Percentiles rank a stretch among this genome's conserved stretches.
These are phyloP conservation scores for Panthera leo DNA, from an alignment of 2,113 vertebrate genomes.

Conservation along the genomic window DNA sequence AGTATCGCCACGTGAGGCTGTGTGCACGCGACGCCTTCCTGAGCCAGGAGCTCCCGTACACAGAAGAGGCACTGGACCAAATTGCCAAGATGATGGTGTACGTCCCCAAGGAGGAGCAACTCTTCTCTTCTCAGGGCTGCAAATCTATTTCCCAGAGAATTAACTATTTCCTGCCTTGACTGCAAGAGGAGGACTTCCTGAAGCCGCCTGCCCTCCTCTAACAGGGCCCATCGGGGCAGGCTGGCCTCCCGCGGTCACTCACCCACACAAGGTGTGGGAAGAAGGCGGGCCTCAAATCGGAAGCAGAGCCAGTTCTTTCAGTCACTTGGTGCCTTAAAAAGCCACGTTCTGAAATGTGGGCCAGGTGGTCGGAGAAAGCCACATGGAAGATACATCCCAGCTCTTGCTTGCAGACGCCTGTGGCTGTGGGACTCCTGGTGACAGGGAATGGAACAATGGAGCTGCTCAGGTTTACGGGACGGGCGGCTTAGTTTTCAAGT, in stretches of 20 bases:
- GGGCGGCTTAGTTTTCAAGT: not conserved
- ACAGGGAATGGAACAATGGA: not conserved
- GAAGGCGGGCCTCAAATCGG: not conserved
- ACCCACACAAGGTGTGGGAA: not conserved
- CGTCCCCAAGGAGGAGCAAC: conserved; percentile 92
- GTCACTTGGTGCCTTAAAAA: conserved; percentile 54
- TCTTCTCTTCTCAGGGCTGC: conserved; percentile 97
- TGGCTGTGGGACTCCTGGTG: not conserved
- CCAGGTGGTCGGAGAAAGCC: not conserved
- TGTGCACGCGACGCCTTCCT: conserved; percentile 90
- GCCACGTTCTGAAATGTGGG: not conserved
- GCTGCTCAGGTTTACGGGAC: not conserved
- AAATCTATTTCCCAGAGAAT: conserved; percentile 96
- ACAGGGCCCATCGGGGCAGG: not conserved
- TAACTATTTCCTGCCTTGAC: conserved; percentile 92
- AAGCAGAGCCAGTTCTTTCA: not conserved
- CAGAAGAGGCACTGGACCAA: conserved; percentile 88
- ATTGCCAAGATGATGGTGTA: conserved; percentile 94
- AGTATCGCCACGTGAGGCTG: conserved; percentile 92
- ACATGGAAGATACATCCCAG: accelerated
- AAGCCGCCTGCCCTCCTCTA: not conserved
- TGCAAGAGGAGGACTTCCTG: not conserved
- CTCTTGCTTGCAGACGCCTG: not conserved
- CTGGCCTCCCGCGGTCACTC: not conserved
- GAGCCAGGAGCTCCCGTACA: conserved; percentile 87